Percentiles rank a stretch among this genome's conserved stretches.
Evolutionary conservation across 2,888 invertebrate genomes (phyloP).

Genomic region (Caenorhabditis panamensis): DNA sequence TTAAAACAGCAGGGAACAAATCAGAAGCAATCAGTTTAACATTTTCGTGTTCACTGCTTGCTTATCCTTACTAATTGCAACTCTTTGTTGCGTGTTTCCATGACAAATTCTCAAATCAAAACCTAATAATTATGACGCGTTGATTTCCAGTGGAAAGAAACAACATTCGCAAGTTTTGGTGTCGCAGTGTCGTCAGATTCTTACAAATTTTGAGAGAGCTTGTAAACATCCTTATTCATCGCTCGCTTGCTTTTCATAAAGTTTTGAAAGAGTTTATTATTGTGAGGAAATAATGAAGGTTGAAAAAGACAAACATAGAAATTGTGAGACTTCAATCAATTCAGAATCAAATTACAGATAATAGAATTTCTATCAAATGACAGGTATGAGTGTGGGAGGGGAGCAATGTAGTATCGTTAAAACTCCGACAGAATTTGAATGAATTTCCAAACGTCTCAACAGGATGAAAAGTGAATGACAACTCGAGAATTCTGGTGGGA

Average conservation of each 20-base stretch:
- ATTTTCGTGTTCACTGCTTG: background rate
- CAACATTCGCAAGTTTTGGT: slow-evolving; percentile 8
- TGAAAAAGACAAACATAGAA: background rate
- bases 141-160: background rate
- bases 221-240: slow-evolving; percentile 27
- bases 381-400: background rate
- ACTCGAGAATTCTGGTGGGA: slow-evolving; percentile 18
- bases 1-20: background rate
- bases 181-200: slow-evolving; percentile 28
- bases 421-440: slow-evolving; percentile 18
- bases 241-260: background rate
- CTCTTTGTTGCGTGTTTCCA: background rate
- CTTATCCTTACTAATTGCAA: slow-evolving; percentile 5
- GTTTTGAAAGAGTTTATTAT: slow-evolving; percentile 1
- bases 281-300: background rate
- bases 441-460: slow-evolving; percentile 20
- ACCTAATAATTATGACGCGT: slow-evolving; percentile 1
- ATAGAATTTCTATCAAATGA: background rate
- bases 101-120: background rate
- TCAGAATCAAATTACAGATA: background rate
- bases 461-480: slow-evolving; percentile 29
- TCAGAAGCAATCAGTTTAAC: background rate
- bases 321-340: background rate
- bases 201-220: slow-evolving; percentile 1
- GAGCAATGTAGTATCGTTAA: slow-evolving; percentile 20